Evolutionary conservation across 2,797 vertebrate species (phyloP).

Genomic region (Hozukius guyotensis): DNA sequence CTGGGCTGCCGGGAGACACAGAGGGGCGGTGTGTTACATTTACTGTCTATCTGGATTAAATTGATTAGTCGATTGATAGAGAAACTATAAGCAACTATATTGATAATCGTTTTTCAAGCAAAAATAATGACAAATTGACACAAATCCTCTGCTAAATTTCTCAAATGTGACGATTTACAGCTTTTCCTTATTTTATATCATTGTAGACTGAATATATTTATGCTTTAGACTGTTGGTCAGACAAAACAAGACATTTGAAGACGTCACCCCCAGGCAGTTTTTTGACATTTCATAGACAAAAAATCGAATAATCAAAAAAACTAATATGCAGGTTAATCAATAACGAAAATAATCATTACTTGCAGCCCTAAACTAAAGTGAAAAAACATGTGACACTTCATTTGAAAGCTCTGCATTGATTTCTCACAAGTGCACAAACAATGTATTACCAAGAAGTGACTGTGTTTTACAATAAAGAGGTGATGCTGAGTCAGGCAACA

Average conservation of each 20-base stretch:
- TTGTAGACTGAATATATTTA: background rate
- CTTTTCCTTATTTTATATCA: background rate
- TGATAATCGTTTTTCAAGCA: background rate
- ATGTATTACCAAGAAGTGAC: conserved; percentile 35
- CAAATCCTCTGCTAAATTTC: background rate
- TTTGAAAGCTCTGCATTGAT: background rate
- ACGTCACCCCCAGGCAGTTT: background rate
- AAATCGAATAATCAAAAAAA: background rate
- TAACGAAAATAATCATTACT: background rate
- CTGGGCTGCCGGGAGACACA: conserved; percentile 86
- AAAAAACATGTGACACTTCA: background rate
- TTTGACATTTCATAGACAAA: background rate
- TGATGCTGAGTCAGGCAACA: conserved; percentile 40
- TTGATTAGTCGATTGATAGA: background rate
- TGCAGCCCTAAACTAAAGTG: background rate
- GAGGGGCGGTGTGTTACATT: background rate
- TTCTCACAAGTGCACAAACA: conserved; percentile 7
- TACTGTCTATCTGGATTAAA: background rate
- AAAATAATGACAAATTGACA: background rate
- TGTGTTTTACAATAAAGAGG: conserved; percentile 16
- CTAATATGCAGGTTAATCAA: background rate
- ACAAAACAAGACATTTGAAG: background rate
- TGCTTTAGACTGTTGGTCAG: background rate
- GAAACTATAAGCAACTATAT: background rate
- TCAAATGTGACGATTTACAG: background rate